Evolutionary conservation across 2,888 invertebrate genomes (phyloP), one percentile per base, ranked within the genome.

Genomic region (Timema podura): DNA sequence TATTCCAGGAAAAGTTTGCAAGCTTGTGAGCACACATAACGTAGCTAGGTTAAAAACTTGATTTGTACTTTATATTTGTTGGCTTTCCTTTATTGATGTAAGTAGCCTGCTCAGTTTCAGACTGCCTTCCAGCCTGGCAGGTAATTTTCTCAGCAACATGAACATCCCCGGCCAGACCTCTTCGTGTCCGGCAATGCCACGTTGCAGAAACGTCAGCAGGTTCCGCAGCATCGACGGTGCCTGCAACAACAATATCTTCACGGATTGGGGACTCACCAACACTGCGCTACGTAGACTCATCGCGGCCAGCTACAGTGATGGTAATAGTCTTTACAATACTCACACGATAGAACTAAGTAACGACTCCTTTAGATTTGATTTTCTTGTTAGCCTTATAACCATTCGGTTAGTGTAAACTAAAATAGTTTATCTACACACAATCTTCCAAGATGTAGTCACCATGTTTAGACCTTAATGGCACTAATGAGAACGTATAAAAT

Each of bases 171-270:
- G 44, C n/a, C 44, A 61, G 6, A 10, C 9, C 11, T 45, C 30
- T 30, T 16, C 61, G 44, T 61, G 61, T 45, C 61, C 61, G 9
- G 45, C 11, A 1, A 30, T 45, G n/a, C 61, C 61, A 13, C 30
- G 9, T 13, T 61, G 61, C 61, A 30, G 11, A 44, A 5, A 5
- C 9, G 30, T 45, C 6, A 61, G 61, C 45, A 30, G 61, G 11
- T 75, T 74, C 80, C 85, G 92, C 64, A 86, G 91, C 0, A 87
- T 91, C 73, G 98, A 98, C 80, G 98, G 98, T 0, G 89, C 95
- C 0, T 99, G 99, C 79, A 99, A 99, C 81, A 98, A 98, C 81
- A 81, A 92, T 66, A 84, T 87, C 71, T 87, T 91, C 75, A 93
- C 96, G 0, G 86, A 88, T 10, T 89, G 92, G 87, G 98, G 98